Evolutionary conservation across 64 coral and sea anemone species (phyloP), one percentile per base, ranked within the genome.

Genomic region (Pocillopora damicornis): DNA sequence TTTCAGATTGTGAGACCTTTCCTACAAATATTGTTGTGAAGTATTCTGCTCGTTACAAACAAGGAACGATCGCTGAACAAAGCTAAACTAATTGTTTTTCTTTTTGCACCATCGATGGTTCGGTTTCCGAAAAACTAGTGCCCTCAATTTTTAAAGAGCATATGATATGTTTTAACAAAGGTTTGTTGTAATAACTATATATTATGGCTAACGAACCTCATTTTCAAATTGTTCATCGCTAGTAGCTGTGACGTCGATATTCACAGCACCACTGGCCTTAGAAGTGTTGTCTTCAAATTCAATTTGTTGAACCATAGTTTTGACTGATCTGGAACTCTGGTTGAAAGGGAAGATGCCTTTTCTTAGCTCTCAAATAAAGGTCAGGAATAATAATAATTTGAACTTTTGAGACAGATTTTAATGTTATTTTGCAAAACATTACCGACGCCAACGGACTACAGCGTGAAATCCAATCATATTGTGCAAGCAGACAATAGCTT

Each of bases 201-300:
- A 69, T 5, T 71, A 10, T 71, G 22, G 1, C 11, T 20, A 25
- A 77, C 37, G 18, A 15, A 77, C 75, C 75, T 77, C 42, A 57
- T 77, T 57, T 77, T 77, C 75, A 77, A 77, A 77, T 56, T 77
- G 75, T 18, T 9, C 38, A 77, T 9, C 38, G 20, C 75, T 77
- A 11, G 75, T 18, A 9, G 18, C 16, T 57, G 75, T 56, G 8
- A 77, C 12, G 20, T 77, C 75, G 14, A 76, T 9, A 38, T 76
- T 38, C 37, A 45, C 42, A 18, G 34, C 11, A 10, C 18, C 42
- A 5, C 15, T 10, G 13, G 45, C 42, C 15, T 42, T 14, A 7
- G 42, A 77, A 17, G 15, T 77, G 42, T n/a, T 45, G 12, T 11
- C 17, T 8, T 56, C 75, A 56, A 77, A 22, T 18, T 57, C 75